phyloP scores from a whole-genome alignment of 2,888 invertebrate species.

The Yponomeuta sedellus region DNA sequence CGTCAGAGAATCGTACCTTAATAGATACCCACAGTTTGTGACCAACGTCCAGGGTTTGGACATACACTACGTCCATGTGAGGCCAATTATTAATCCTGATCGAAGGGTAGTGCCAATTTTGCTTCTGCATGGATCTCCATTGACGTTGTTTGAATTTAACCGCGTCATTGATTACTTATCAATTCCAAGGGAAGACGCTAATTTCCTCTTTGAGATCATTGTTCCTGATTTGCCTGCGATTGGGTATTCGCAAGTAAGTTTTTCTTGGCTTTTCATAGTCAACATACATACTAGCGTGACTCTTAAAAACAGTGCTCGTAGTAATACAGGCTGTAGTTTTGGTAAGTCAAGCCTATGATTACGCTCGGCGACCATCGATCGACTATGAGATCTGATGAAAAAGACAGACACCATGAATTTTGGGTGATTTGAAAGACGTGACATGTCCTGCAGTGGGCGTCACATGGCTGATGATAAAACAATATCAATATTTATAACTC shows the following conservation, averaged over 20 bases:
- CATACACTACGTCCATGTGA: slow-evolving; percentile 85
- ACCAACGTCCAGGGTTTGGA: slow-evolving; percentile 82
- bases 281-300: neutral
- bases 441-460: no score
- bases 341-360: no score
- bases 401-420: no score
- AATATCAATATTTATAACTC: no score
- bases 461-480: no score
- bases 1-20: slow-evolving; percentile 75
- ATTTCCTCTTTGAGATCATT: slow-evolving; percentile 73
- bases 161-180: neutral
- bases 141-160: neutral
- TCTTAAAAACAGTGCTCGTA: neutral
- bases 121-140: slow-evolving; percentile 62
- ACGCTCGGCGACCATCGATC: no score
- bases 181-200: slow-evolving; percentile 17
- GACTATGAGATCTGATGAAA: no score
- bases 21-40: slow-evolving; percentile 79
- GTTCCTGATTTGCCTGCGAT: slow-evolving; percentile 48
- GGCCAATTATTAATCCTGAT: slow-evolving; percentile 53
- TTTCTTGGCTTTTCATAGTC: slow-evolving; percentile 43
- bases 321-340: no score
- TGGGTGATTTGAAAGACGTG: no score
- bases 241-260: slow-evolving; percentile 24
- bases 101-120: slow-evolving; percentile 9